phyloP scores from a whole-genome alignment of 2,113 vertebrate genomes.

The Oceanites oceanicus region DNA sequence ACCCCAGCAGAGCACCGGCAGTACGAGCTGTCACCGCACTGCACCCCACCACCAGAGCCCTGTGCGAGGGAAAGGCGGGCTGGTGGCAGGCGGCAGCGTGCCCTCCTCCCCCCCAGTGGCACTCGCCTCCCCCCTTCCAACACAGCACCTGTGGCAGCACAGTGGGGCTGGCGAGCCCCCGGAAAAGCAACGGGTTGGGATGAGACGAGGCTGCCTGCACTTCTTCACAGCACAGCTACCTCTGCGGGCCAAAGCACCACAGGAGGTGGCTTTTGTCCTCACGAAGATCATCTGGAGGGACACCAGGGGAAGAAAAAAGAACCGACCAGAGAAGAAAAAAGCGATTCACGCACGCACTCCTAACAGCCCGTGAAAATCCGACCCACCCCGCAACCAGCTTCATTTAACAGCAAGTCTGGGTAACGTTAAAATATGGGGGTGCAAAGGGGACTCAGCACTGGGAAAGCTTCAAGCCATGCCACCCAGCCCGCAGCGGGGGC shows the following conservation, averaged over 20 bases:
- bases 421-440: not conserved
- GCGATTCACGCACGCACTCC: not conserved
- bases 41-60: not conserved
- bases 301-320: not conserved
- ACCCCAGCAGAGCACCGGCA: not conserved
- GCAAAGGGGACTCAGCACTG: not conserved
- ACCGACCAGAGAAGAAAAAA: not conserved
- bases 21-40: rapidly evolving
- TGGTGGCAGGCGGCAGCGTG: rapidly evolving
- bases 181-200: not conserved
- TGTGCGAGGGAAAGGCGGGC: not conserved
- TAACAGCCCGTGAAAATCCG: not conserved
- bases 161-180: rapidly evolving
- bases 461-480: not conserved
- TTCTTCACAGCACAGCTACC: not conserved
- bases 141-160: not conserved
- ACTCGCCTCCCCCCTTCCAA: rapidly evolving
- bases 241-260: not conserved
- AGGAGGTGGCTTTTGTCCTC: not conserved
- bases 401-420: not conserved
- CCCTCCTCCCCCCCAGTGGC: not conserved
- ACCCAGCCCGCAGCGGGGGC: not conserved
- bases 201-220: not conserved
- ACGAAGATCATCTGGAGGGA: not conserved
- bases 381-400: not conserved